Base-by-base conservation (phyloP, 2,797 vertebrate species). In the Xyrichtys novacula region DNA sequence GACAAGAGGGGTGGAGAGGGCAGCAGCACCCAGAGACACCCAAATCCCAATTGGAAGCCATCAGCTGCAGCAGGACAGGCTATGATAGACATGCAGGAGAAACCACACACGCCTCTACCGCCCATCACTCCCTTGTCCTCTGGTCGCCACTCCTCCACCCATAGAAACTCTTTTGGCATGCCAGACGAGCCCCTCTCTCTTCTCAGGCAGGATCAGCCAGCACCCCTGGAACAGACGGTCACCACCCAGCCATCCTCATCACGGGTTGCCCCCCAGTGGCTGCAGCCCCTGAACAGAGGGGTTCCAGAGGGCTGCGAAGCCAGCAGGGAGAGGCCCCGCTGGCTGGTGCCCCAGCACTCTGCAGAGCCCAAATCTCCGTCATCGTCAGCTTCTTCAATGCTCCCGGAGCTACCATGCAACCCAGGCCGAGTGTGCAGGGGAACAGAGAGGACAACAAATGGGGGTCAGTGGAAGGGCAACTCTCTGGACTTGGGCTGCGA, bases 211-310 rank as follows among this genome's bases (percentile, higher is more conserved):
- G 94, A 94, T 57, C 93, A 74, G 55, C 57, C 91, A 64, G 74
- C 39, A 60, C 85, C 86, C 19, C 60, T 85, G 34, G 90, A 90
- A 63, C 85, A 78, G 65, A 91, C 91, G 0, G 93, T 94, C 68
- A 94, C 93, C 67, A 90, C 90, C 20, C 93, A 94, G 85, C 93
- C 94, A 0, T 85, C 89, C 1, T 83, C 93, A 5, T 88, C 86
- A 22, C 85, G 89, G 23, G 54, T 88, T 44, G 29, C 94, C 11
- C 95, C 96, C 0, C 88, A 94, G 68, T 98, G 96, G 96, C 88
- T 97, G n/a, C 93, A 95, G 65, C 91, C 96, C 6, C 76, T 77
- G 22, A 85, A 65, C 75, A 88, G 82, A 54, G 89, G 60, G 3
- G 83, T 79, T 6, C 90, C 85, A 0, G 89, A 82, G 54, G 80